Conservation (phyloP, 1,140 invertebrate species). For the Drosophila albomicans region DNA sequence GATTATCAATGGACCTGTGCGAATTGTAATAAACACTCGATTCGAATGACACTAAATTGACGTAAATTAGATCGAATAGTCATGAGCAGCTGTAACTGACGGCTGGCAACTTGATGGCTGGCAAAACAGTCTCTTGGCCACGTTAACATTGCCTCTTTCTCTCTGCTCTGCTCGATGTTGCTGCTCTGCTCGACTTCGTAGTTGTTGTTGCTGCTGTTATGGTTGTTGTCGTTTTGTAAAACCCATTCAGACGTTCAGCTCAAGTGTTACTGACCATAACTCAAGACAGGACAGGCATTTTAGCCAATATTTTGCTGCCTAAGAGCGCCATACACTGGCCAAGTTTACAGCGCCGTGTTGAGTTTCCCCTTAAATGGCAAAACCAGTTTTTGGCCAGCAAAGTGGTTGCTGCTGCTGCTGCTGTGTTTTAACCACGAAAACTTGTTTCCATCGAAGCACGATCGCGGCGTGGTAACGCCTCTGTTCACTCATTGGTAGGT, state of each 20-base stretch:
- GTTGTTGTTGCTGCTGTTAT: constrained; percentile 8
- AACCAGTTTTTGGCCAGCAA: constrained; percentile 71
- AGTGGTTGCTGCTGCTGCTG: background rate
- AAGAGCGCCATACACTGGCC: constrained; percentile 48
- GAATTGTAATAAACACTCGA: constrained; percentile 69
- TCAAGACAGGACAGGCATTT: constrained; percentile 66
- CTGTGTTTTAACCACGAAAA: constrained; percentile 56
- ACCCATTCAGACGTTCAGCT: constrained; percentile 69
- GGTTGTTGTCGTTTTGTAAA: constrained; percentile 53
- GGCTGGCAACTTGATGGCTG: constrained; percentile 32
- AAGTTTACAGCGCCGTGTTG: constrained; percentile 63
- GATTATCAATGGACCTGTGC: constrained; percentile 12
- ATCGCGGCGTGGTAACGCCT: constrained; percentile 67
- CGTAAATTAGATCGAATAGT: constrained; percentile 75
- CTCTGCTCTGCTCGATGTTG: background rate
- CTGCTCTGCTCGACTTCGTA: background rate
- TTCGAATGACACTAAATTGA: constrained; percentile 74
- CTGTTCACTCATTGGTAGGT: constrained; percentile 56
- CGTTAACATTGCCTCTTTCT: constrained; percentile 21
- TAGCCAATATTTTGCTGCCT: constrained; percentile 61
- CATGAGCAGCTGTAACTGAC: constrained; percentile 57
- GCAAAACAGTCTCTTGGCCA: constrained; percentile 46
- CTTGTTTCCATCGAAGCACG: constrained; percentile 56
- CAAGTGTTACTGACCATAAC: constrained; percentile 80
- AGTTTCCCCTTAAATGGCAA: constrained; percentile 48